Conservation (phyloP, 2,113 vertebrate species). For the Tragelaphus imberbis region DNA sequence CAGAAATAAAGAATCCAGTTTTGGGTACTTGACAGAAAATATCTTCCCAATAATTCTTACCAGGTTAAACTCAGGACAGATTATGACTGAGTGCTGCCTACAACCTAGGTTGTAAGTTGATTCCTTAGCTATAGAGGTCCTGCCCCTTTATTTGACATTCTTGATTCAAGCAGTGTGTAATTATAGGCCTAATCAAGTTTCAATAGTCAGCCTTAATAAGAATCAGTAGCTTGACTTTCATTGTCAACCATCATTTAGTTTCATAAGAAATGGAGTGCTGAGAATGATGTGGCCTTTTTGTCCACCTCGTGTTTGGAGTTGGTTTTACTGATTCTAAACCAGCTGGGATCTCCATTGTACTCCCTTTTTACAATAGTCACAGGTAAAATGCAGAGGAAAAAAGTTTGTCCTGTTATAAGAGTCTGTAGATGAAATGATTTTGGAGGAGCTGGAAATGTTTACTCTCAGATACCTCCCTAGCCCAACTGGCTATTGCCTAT, state of each 20-base stretch:
- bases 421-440: neutral
- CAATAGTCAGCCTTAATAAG: constrained; percentile 78
- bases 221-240: constrained; percentile 72
- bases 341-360: neutral
- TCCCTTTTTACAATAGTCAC: neutral
- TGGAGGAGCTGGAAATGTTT: neutral
- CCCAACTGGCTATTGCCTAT: neutral
- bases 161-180: constrained; percentile 82
- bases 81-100: constrained; percentile 40
- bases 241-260: constrained; percentile 65
- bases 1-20: neutral
- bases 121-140: constrained; percentile 63
- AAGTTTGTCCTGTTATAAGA: neutral
- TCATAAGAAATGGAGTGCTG: constrained; percentile 32
- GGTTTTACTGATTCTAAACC: neutral
- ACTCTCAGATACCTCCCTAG: neutral
- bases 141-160: constrained; percentile 85
- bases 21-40: constrained; percentile 35
- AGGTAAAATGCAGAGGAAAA: neutral
- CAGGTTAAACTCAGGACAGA: constrained; percentile 46
- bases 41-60: constrained; percentile 26
- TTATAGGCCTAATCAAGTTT: constrained; percentile 85
- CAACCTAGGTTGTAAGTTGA: constrained; percentile 66
- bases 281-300: constrained; percentile 10
- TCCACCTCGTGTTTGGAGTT: neutral